Base-by-base conservation (phyloP, 2,113 vertebrate species). In the Jaculus jaculus region DNA sequence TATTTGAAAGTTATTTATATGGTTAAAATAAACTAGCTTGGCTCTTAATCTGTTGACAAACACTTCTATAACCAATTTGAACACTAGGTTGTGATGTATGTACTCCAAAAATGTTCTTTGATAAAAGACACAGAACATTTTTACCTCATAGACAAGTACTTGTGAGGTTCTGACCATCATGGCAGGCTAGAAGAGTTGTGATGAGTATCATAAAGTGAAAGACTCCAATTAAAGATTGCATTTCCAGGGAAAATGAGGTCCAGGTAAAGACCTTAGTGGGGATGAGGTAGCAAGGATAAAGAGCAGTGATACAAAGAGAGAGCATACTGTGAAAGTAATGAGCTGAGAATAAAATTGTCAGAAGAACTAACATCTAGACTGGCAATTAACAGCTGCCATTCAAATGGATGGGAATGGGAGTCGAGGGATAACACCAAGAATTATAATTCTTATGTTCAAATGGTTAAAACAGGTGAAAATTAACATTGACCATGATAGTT, bases 1-100 rank as follows among this genome's bases (percentile, higher is more conserved):
- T 95, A 93, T 90, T 94, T 87, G 89, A 88, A 96, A 95, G 32
- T 90, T 98, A 96, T 91, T 96, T 78, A 82, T 90, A 72, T 95
- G 54, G 72, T 94, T 97, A 95, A 90, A 96, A 90, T 96, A 96
- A 97, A 97, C 97, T 97, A 96, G 82, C 68, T 72, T 95, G 77
- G 80, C 61, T 16, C 7, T 81, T 90, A n/a, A 72, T 78, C 92
- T 96, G 61, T 95, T 97, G 86, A 54, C 90, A 79, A 3, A 84
- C 0, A 0, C 39, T 85, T 85, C 83, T 21, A 72, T 32, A 39
- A 65, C 85, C 66, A 51, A n/a, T 90, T 95, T 84, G 39, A 63
- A 96, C 42, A 92, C 77, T 82, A 77, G 89, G 81, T 65, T 95
- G 89, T 18, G 81, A 80, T 72, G 1, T 0, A 84, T 68, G 73